Percentiles rank a stretch among this genome's conserved stretches.
These are phyloP conservation scores for Chaetops frenatus DNA, from an alignment of 2,113 vertebrate genomes.

Conservation along the genomic window DNA sequence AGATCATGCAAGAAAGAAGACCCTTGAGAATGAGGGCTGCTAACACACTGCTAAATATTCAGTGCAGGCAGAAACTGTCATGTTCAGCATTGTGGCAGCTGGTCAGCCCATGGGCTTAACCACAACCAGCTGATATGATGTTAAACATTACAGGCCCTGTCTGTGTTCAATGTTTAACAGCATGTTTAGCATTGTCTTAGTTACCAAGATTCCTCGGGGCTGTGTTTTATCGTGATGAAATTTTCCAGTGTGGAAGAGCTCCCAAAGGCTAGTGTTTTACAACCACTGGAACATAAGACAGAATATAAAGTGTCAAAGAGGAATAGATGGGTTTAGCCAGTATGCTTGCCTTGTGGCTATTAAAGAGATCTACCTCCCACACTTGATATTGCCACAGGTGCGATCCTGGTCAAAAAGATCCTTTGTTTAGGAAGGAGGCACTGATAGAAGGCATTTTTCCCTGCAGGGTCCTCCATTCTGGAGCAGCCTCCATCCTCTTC, in stretches of 20 bases:
- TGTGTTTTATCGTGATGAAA: slow-evolving; percentile 50
- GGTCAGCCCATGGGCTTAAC: slow-evolving; percentile 49
- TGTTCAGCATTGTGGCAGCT: slow-evolving; percentile 20
- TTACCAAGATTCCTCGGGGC: slow-evolving; percentile 28
- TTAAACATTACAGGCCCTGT: slow-evolving; percentile 35
- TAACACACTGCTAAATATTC: background rate
- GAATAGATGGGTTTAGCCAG: background rate
- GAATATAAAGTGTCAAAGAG: background rate
- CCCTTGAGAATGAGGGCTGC: background rate
- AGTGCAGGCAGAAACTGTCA: background rate
- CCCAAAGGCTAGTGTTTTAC: slow-evolving; percentile 27
- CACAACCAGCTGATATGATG: slow-evolving; percentile 51
- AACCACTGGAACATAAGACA: background rate
- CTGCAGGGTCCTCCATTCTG: background rate
- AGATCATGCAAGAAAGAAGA: background rate
- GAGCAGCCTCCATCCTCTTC: background rate
- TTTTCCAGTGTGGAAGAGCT: slow-evolving; percentile 49
- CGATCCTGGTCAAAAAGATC: background rate
- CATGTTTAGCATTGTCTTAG: slow-evolving; percentile 58
- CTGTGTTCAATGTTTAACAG: slow-evolving; percentile 41
- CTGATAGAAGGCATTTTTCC: background rate
- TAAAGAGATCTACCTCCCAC: background rate
- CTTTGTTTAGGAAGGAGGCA: background rate
- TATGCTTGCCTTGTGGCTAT: background rate
- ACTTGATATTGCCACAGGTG: background rate